Evolutionary conservation across 2,888 invertebrate species (phyloP), one percentile per base, ranked within the genome.

Genomic region (Physocephala rufipes): DNA sequence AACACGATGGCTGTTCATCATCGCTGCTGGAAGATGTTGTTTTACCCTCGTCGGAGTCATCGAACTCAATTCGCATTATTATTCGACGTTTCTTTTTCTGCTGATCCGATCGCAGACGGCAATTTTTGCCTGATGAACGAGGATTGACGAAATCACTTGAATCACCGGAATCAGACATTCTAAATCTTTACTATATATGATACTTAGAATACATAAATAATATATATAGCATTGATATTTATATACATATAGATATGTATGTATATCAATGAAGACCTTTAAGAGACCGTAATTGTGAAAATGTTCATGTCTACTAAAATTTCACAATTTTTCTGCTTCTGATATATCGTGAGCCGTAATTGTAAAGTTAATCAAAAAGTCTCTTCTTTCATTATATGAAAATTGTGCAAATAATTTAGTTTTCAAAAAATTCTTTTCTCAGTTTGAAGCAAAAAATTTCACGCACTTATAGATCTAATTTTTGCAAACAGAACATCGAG

Each of bases 41-140:
- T 36, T 75, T 72, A 21, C 76, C 76, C 71, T 74, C 76, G 53
- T 82, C 84, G n/a, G 82, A 78, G 74, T 85, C 84, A 72, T 83
- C 83, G 62, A 84, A 82, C 74, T 86, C 84, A 59, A 86, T 84
- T 73, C 84, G 82, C 85, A 86, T 86, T 2, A 86, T 83, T 74
- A 86, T 83, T 69, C 83, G 85, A 64, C 84, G 81, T 70, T 82
- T 84, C 71, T 78, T 80, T 67, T 74, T 74, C 70, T 75, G 71
- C n/a, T 49, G 68, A 28, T 65, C 71, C 28, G 58, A 47, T 43
- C 65, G 65, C 63, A 74, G 73, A 24, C 76, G 77, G 59, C 74
- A 73, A 61, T 74, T 77, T 68, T 78, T 78, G 59, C 76, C 72
- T 45, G 78, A 77, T 59, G 79, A 77, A 71, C 77, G 76, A 74